Base-by-base conservation (phyloP, 2,113 vertebrate species). In the Sterrhoptilus dennistouni region DNA sequence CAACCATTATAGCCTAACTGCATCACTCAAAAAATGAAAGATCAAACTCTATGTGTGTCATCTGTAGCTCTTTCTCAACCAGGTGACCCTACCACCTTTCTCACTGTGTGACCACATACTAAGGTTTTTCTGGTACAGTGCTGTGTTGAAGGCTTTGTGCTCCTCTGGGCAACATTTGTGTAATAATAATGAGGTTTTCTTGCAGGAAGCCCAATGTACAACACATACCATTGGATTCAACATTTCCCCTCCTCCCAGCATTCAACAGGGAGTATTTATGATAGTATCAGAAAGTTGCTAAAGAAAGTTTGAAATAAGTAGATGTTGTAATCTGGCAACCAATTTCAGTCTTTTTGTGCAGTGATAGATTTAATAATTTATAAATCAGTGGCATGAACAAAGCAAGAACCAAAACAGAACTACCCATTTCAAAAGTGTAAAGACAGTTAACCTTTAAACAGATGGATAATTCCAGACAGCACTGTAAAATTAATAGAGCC, bases 391-490 rank as follows among this genome's bases (percentile, higher is more conserved):
- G 94, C 89, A 93, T 75, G 94, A 94, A 96, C 96, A 97, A 98
- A 97, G 96, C 97, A 97, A 97, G 97, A 98, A 98, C 93, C 96
- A 87, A 98, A 98, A 98, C 98, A 98, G 98, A 98, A 95, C 98
- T 97, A 96, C 95, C 97, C 98, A 98, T 98, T 98, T 98, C 98
- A 93, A 97, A 98, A 97, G 97, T 98, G 97, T 97, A 97, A 97
- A 98, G 98, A 98, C 98, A 98, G 98, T 98, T 99, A 98, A 99
- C 98, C 98, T 99, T 98, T 98, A 98, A 98, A 98, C 98, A 99
- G 98, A 98, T 98, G 98, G 98, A 98, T 98, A 98, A 98, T 97
- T 98, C 98, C 97, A 98, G 98, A 98, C 98, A 98, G 98, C 97
- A 97, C 98, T 97, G 97, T 97, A 97, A 98, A 98, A 98, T 98